These are phyloP conservation scores for Heliconius ethilla DNA, from an alignment of 2,888 invertebrate genomes.

Conservation along the genomic window DNA sequence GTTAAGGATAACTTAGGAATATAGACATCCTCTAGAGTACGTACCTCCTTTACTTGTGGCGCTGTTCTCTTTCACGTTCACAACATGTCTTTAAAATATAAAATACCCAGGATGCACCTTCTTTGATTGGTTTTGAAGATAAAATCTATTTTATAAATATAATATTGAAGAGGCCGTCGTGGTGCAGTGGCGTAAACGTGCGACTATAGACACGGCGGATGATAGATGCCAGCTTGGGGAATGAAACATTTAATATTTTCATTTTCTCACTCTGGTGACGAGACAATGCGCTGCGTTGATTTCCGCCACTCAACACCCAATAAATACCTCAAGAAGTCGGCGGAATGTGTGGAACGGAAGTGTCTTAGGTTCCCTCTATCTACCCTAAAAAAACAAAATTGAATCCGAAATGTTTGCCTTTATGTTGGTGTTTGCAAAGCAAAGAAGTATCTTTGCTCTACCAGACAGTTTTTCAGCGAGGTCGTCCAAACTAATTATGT, in stretches of 20 bases:
- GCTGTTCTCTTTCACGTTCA: too few species aligned
- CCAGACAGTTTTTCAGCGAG: conserved; percentile 7
- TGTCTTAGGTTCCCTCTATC: background rate
- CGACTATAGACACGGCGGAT: too few species aligned
- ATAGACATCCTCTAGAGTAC: background rate
- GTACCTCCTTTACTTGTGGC: background rate
- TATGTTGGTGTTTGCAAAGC: background rate
- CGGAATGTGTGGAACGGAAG: background rate
- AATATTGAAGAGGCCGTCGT: too few species aligned
- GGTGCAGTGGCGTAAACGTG: too few species aligned
- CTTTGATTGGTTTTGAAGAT: background rate
- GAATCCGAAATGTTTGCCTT: background rate
- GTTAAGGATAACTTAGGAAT: background rate
- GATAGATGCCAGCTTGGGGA: too few species aligned
- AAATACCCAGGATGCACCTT: background rate
- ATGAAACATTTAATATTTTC: background rate
- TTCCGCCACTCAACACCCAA: background rate
- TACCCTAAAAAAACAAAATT: background rate
- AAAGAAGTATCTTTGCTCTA: background rate
- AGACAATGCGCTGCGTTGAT: background rate
- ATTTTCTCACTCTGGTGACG: background rate
- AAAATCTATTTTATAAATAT: background rate
- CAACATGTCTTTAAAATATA: background rate
- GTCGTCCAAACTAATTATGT: conserved; percentile 17
- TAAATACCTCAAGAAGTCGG: background rate